Evolutionary conservation across 2,797 vertebrate species (phyloP), one percentile per base, ranked within the genome.

Genomic region (Gambelia wislizenii): DNA sequence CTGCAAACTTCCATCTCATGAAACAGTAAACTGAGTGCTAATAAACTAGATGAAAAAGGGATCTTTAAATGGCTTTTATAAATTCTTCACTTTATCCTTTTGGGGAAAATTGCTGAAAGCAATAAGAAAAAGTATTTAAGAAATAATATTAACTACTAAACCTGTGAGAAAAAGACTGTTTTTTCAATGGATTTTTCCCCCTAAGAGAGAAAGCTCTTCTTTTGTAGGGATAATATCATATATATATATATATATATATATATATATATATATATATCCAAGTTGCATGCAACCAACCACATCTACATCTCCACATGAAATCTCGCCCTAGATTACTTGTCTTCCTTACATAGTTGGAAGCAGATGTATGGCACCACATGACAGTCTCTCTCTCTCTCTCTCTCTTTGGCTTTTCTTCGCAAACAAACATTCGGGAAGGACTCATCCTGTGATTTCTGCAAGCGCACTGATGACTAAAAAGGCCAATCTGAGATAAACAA

Each of bases 121-220:
- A 91, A 85, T 91, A 72, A 59, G n/a, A 89, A 87, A 76, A 85
- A 2, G 47, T 91, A 90, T 72, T 80, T 8, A 2, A 88, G 76
- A 74, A 89, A 90, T 86, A 47, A 90, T 89, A 20, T 76, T 82
- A 93, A 92, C 44, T 82, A 81, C 47, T 86, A 91, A 79, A 70
- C 85, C 22, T 64, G 5, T 1, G 77, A 81, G 39, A 75, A 0
- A 79, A 91, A 93, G 10, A 3, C 0, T 5, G 4, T 90, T 61
- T 90, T 61, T 93, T 85, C 84, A 47, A 76, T 54, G 75, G n/a
- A 59, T 87, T 86, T 10, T 87, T 0, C 0, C 83, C 91, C 12
- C 2, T 77, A 81, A 67, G 61, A 47, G 20, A 7, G 42, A 44
- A 78, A 39, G 39, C 36, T 72, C 52, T 72, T 49, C 39, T 61